These are phyloP conservation scores for Argyresthia albistria DNA, from an alignment of 2,888 invertebrate species.

Conservation along the genomic window DNA sequence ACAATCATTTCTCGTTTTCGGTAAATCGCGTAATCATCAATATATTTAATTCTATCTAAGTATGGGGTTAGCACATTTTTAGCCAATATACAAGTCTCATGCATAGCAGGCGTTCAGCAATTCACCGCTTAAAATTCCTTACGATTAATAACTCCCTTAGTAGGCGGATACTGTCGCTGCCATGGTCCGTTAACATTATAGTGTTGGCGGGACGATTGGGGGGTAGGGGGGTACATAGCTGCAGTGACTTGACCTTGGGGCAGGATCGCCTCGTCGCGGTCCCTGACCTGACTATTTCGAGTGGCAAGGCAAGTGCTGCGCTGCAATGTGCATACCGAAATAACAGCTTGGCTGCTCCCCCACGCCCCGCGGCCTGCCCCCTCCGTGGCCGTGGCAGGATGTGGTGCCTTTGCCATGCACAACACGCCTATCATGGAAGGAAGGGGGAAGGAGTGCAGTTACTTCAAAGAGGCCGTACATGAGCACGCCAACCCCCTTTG, in stretches of 20 bases:
- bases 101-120: not conserved
- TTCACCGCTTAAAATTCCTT: not conserved
- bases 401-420: constrained; percentile 42
- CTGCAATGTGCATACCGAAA: constrained; percentile 72
- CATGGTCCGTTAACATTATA: constrained; percentile 1
- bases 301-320: constrained; percentile 63
- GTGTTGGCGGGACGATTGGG: constrained; percentile 17
- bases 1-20: too few relatives aligned
- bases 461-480: constrained; percentile 32
- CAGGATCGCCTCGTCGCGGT: constrained; percentile 68
- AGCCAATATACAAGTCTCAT: too few relatives aligned
- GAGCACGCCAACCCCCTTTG: constrained; percentile 21
- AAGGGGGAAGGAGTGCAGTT: constrained; percentile 35
- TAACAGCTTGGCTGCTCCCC: constrained; percentile 52
- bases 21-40: too few relatives aligned
- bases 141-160: not conserved
- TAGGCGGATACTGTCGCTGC: not conserved
- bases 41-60: too few relatives aligned
- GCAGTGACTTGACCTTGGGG: constrained; percentile 69
- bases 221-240: constrained; percentile 25
- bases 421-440: constrained; percentile 40
- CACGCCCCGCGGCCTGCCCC: constrained; percentile 22
- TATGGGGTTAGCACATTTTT: too few relatives aligned
- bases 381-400: constrained; percentile 33
- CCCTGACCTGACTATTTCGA: constrained; percentile 72